Evolutionary conservation across 2,797 vertebrate genomes (phyloP).

Genomic region (Spondyliosoma cantharus): DNA sequence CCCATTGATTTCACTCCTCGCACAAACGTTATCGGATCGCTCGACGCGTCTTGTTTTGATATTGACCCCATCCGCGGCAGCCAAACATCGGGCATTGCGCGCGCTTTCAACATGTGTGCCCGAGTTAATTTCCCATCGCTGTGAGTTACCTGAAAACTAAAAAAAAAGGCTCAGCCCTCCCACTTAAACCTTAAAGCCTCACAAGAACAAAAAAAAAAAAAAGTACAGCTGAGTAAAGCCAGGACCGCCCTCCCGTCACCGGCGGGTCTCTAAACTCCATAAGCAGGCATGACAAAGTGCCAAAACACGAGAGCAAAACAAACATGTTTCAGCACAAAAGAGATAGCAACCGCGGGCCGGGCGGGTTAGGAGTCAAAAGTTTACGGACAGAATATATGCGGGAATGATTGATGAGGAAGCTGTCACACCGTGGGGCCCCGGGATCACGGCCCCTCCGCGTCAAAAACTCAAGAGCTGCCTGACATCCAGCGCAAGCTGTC

Average conservation of each 20-base stretch:
- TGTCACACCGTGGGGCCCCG: constrained; percentile 68
- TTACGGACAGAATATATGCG: constrained; percentile 72
- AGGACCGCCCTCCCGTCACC: constrained; percentile 51
- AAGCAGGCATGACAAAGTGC: constrained; percentile 72
- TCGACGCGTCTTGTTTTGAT: constrained; percentile 30
- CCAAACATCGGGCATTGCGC: not conserved
- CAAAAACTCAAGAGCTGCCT: constrained; percentile 52
- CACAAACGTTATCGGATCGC: constrained; percentile 47
- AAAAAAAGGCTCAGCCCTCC: constrained; percentile 59
- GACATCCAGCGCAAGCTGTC: constrained; percentile 58
- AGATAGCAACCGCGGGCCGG: constrained; percentile 52
- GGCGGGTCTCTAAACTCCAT: constrained; percentile 49
- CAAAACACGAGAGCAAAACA: constrained; percentile 65
- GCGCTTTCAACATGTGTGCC: constrained; percentile 11
- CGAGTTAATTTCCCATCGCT: constrained; percentile 37
- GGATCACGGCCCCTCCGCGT: constrained; percentile 68
- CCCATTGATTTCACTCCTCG: constrained; percentile 63
- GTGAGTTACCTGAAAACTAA: constrained; percentile 68
- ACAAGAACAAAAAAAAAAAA: constrained; percentile 75
- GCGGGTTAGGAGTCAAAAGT: constrained; percentile 74
- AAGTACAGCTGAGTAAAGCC: constrained; percentile 71
- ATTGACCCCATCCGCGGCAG: constrained; percentile 30
- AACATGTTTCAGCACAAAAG: constrained; percentile 76
- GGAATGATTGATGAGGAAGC: constrained; percentile 79
- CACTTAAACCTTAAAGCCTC: constrained; percentile 57